Evolutionary conservation across 1,140 invertebrate genomes (phyloP), one percentile per base, ranked within the genome.

Genomic region (Popillia japonica): DNA sequence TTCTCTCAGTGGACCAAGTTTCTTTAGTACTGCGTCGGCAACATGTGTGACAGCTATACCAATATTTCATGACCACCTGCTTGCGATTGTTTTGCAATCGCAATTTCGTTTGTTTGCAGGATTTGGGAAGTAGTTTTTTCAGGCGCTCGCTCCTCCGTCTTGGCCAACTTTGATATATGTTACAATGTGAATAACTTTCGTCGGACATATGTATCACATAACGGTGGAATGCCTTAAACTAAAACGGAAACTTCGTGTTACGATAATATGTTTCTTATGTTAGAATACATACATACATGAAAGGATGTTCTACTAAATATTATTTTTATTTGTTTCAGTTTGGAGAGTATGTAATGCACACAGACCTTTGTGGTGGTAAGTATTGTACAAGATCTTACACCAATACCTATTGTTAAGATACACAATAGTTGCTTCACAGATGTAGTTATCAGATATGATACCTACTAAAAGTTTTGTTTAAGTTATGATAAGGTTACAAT

Each of bases 51-150:
- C 73, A 77, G 74, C 77, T 79, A 82, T 82, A 77, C 78, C 75
- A 79, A 82, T 82, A 82, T 82, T 82, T 82, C 80, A 82, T 76
- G 77, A 78, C 78, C 81, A 81, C 78, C 81, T 82, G 81, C 74
- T 77, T 76, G 77, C 78, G 81, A 82, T 82, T 79, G 81, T 82
- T 82, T 81, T 82, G 79, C 81, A 80, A 79, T 79, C 79, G 59
- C 80, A 78, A 78, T 76, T 81, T 77, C 40, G 74, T 59, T 75
- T 78, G 77, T 64, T 42, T 44, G 77, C 23, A 73, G 48, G 73
- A 64, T 72, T 11, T 22, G 73, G 79, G 61, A 78, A 78, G 68
- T 48, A 64, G 77, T 72, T 75, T 78, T 78, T 78, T 73, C 40
- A 22, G 22, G 61, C 22, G 3, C 20, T 68, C 61, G 22, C 61